These are phyloP conservation scores for Antennarius striatus DNA, from an alignment of 2,113 vertebrate genomes.

Conservation along the genomic window DNA sequence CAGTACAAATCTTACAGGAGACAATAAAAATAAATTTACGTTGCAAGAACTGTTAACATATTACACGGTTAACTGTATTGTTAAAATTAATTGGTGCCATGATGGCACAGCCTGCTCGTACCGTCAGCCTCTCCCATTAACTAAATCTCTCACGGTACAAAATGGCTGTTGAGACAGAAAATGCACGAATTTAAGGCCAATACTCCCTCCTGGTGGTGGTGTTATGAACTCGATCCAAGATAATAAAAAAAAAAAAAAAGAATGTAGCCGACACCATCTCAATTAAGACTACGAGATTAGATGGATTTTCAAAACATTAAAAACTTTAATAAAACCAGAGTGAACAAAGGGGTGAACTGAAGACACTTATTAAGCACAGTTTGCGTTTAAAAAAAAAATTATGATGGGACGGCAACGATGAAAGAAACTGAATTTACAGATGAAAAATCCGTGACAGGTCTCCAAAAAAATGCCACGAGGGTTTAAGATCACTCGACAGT, in stretches of 20 bases:
- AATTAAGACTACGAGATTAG: conserved; percentile 45
- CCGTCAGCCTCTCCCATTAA: no score
- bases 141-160: no score
- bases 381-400: conserved; percentile 62
- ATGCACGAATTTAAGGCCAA: not conserved
- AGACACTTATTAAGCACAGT: conserved; percentile 53
- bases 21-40: no score
- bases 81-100: no score
- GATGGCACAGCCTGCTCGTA: no score
- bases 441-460: conserved; percentile 43
- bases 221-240: not conserved
- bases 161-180: not conserved
- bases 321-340: conserved; percentile 79
- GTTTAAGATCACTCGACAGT: conserved; percentile 58
- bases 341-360: conserved; percentile 67
- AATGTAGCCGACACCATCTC: no score
- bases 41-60: no score
- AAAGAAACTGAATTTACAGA: conserved; percentile 30
- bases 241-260: not conserved
- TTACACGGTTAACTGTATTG: no score
- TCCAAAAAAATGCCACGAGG: conserved; percentile 42
- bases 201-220: conserved; percentile 37
- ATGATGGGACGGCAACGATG: conserved; percentile 58
- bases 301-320: conserved; percentile 75
- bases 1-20: no score